phyloP scores from a whole-genome alignment of 1,140 invertebrate genomes.

The Drosophila kepulauana region DNA sequence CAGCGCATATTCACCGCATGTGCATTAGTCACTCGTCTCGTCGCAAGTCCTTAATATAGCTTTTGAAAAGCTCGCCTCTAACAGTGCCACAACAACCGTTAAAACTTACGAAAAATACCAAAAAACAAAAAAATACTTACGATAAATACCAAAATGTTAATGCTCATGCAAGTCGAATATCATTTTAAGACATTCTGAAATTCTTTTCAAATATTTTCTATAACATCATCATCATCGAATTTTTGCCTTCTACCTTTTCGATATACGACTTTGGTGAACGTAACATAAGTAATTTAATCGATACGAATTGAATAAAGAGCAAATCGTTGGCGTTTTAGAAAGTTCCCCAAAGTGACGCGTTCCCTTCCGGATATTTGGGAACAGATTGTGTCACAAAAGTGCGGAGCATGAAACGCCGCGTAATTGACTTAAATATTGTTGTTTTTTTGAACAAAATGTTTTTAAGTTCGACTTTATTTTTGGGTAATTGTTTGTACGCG shows the following conservation, averaged over 20 bases:
- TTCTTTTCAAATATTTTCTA: background rate
- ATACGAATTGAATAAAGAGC: conserved; percentile 8
- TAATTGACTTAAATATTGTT: conserved; percentile 48
- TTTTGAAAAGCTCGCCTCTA: conserved; percentile 83
- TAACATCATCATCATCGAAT: background rate
- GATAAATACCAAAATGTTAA: conserved; percentile 30
- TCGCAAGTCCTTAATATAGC: conserved; percentile 80
- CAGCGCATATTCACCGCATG: conserved; percentile 82
- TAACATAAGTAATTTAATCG: conserved; percentile 20
- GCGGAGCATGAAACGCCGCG: background rate
- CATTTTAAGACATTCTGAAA: background rate
- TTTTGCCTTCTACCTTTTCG: background rate
- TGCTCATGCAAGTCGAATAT: conserved; percentile 14
- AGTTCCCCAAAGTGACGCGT: background rate
- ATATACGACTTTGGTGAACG: conserved; percentile 21
- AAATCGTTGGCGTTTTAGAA: conserved; percentile 12
- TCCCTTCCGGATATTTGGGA: background rate
- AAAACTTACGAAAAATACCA: conserved; percentile 53
- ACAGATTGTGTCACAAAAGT: background rate
- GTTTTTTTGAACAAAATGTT: conserved; percentile 58
- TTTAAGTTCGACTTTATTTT: conserved; percentile 66
- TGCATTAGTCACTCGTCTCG: conserved; percentile 78
- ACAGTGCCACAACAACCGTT: conserved; percentile 77
- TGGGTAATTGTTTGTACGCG: conserved; percentile 73
- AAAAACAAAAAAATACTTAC: conserved; percentile 39